A percentile compares a stretch with the other conserved stretches of the same genome.
Evolutionary conservation across 1,140 invertebrate genomes (phyloP).

Genomic region (Pinna nobilis): DNA sequence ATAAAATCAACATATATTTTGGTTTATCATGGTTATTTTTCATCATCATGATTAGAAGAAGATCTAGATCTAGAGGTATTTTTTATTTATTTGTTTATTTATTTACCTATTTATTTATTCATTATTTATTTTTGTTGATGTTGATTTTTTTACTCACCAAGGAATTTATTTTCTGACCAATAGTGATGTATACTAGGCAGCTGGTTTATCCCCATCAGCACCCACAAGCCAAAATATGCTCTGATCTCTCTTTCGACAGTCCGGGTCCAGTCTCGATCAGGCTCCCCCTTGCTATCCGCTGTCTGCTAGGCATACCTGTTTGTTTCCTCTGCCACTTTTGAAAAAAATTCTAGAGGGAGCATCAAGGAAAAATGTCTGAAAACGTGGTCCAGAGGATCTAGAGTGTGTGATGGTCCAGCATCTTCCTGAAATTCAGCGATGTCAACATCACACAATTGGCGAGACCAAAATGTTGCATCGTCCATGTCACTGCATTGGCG

Average conservation of each 20-base stretch:
- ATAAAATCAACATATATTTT: too few relatives aligned
- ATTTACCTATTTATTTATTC: too few relatives aligned
- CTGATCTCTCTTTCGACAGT: constrained; percentile 6
- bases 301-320: constrained; percentile 5
- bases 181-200: neutral
- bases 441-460: neutral
- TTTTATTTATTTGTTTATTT: too few relatives aligned
- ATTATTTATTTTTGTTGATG: too few relatives aligned
- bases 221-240: constrained; percentile 11
- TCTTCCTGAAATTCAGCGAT: constrained; percentile 4
- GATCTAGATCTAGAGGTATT: too few relatives aligned
- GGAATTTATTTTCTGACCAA: constrained; percentile 7
- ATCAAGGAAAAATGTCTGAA: constrained; percentile 9
- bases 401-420: neutral
- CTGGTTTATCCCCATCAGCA: constrained; percentile 13
- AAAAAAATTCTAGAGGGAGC: neutral
- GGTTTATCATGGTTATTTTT: too few relatives aligned
- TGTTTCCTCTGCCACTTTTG: constrained; percentile 2
- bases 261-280: constrained; percentile 2
- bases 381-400: constrained; percentile 1
- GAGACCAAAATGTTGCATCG: neutral
- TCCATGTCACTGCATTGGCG: neutral
- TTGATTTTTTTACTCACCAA: too few relatives aligned
- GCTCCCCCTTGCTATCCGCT: neutral
- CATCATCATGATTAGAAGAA: too few relatives aligned